Evolutionary conservation across 2,888 invertebrate genomes (phyloP), one percentile per base, ranked within the genome.

Genomic region (Perdita meconis): DNA sequence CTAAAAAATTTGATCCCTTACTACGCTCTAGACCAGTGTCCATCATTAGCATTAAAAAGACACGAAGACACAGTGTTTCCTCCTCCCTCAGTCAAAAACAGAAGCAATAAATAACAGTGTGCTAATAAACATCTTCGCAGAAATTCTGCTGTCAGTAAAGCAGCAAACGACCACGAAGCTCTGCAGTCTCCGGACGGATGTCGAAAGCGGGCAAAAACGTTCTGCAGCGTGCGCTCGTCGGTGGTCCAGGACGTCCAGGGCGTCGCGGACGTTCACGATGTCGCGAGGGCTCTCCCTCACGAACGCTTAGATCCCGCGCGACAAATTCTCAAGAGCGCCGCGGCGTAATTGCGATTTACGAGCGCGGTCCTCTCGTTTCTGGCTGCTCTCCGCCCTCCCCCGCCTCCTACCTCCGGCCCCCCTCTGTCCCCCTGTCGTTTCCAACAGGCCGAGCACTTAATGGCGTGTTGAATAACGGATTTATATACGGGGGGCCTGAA

Each of bases 391-490:
- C 44, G 6, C 30, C 68, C 13, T 56, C 12, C 73, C 16, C 78
- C 53, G 53, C 67, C 69, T 61, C 75, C 63, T n/a, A n/a, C 67
- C 82, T 56, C 78, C 81, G 76, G 60, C 76, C 60, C 78, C 73
- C 70, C 55, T 30, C 30, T 65, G 66, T 76, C 67, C 69, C 67
- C 22, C 74, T 75, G 72, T 56, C 80, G 79, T 84, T 84, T 84
- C 83, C 85, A 84, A 36, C 82, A 85, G 83, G 81, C 78, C 87
- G 88, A 87, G 86, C 88, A 89, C 88, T 91, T 91, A 91, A 91
- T 91, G 91, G 91, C 86, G 91, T 91, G 91, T 91, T 91, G 91
- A 91, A 91, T 91, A 91, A 91, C 91, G 91, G 91, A 91, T 91
- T 91, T 91, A 91, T 91, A 90, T 87, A 86, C 89, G 81, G 81